phyloP scores from a whole-genome alignment of 1,140 invertebrate species.

The Drosophila rufa region DNA sequence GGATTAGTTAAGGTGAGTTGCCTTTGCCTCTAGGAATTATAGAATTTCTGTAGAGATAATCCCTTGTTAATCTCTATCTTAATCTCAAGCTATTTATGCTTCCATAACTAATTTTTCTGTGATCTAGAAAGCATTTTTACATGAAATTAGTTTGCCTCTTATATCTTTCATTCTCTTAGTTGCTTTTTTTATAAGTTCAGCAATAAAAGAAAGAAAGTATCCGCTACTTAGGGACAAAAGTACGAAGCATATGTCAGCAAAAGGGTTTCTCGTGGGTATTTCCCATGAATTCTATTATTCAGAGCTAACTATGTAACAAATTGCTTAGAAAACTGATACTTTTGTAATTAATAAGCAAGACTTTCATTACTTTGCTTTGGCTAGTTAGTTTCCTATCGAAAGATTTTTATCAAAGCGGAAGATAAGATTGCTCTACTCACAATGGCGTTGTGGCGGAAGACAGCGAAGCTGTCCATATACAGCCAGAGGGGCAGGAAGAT shows the following conservation, averaged over 20 bases:
- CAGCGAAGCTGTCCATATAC: constrained; percentile 89
- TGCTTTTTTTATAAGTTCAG: too few relatives aligned
- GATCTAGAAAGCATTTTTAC: too few relatives aligned
- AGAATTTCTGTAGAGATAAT: neutral
- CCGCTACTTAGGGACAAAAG: neutral
- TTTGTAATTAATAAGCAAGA: too few relatives aligned
- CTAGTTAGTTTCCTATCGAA: neutral
- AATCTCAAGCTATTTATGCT: too few relatives aligned
- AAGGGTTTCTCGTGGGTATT: neutral
- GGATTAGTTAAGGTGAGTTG: too few relatives aligned
- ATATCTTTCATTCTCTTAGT: too few relatives aligned
- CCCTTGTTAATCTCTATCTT: neutral
- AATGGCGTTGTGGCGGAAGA: constrained; percentile 88
- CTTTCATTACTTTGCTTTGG: too few relatives aligned
- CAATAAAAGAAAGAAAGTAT: too few relatives aligned
- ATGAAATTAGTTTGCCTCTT: too few relatives aligned
- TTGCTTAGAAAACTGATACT: too few relatives aligned
- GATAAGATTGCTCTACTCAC: constrained; percentile 61
- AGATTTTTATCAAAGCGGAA: constrained; percentile 6
- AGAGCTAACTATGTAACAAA: neutral
- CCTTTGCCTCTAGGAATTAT: neutral
- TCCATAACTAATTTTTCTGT: too few relatives aligned
- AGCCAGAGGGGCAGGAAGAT: constrained; percentile 96
- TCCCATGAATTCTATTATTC: too few relatives aligned
- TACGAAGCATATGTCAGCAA: neutral